These are phyloP conservation scores for Clunio marinus DNA, from an alignment of 2,888 invertebrate species.

Conservation along the genomic window DNA sequence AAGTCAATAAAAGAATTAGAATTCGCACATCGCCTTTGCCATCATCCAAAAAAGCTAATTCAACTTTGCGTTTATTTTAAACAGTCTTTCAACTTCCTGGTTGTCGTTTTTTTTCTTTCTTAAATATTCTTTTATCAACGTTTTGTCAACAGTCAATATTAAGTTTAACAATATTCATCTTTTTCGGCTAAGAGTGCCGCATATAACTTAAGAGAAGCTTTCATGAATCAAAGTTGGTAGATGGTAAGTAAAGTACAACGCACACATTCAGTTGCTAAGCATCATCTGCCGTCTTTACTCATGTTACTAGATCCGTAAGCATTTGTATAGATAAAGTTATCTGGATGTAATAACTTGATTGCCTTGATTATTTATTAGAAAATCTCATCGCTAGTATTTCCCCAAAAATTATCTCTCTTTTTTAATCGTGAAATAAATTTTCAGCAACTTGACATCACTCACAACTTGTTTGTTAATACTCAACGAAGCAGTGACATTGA, in stretches of 20 bases:
- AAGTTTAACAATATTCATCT: conserved; percentile 11
- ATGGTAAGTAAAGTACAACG: not conserved
- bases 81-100: not conserved
- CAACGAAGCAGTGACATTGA: conserved; percentile 31
- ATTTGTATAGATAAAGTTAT: not conserved
- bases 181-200: not conserved
- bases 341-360: conserved; percentile 19
- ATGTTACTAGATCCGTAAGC: not conserved
- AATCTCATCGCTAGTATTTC: not conserved
- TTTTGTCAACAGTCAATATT: conserved; percentile 27
- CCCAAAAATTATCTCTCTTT: not conserved
- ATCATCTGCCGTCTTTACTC: not conserved
- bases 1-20: not conserved
- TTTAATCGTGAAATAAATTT: not conserved
- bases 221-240: too few species aligned
- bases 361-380: conserved; percentile 33
- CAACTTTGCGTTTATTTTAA: too few species aligned
- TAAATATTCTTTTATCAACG: not conserved
- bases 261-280: not conserved
- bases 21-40: too few species aligned
- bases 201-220: not conserved
- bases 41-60: too few species aligned
- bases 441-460: too few species aligned
- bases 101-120: not conserved
- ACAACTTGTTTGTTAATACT: not conserved